These are phyloP conservation scores for Nomada hirtipes DNA, from an alignment of 2,888 invertebrate genomes.

Conservation along the genomic window DNA sequence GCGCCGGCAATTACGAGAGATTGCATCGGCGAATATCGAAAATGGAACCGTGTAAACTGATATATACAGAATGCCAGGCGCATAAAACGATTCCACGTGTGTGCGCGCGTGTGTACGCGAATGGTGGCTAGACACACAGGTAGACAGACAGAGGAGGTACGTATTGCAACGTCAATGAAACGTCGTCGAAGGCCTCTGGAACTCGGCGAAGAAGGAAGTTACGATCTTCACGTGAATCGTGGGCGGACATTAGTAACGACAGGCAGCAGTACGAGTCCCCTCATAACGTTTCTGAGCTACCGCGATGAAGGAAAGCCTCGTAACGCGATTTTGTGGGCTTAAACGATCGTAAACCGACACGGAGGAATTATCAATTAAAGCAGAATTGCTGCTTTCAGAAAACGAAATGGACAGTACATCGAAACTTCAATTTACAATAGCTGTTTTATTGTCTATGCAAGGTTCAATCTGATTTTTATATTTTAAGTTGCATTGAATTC, in stretches of 20 bases:
- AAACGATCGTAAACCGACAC: slow-evolving; percentile 31
- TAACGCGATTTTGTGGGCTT: slow-evolving; percentile 23
- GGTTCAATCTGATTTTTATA: too few species aligned
- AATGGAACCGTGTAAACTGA: slow-evolving; percentile 2
- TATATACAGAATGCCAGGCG: background rate
- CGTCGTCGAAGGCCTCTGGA: slow-evolving; percentile 51
- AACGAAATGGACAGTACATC: background rate
- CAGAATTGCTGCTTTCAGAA: background rate
- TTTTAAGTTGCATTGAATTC: too few species aligned
- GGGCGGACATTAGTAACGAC: slow-evolving; percentile 67
- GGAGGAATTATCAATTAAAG: slow-evolving; percentile 38
- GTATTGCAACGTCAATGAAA: slow-evolving; percentile 53
- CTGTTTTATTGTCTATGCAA: too few species aligned
- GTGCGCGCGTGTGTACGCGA: slow-evolving; percentile 8
- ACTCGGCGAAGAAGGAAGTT: slow-evolving; percentile 56
- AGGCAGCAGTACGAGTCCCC: slow-evolving; percentile 34
- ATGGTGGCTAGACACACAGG: slow-evolving; percentile 22
- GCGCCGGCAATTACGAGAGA: slow-evolving; percentile 37
- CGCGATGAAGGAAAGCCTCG: slow-evolving; percentile 30
- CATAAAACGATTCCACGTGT: slow-evolving; percentile 2
- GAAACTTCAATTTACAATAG: background rate
- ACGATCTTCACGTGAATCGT: slow-evolving; percentile 51
- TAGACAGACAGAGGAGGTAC: too few species aligned
- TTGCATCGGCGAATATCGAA: slow-evolving; percentile 25
- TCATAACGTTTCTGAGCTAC: slow-evolving; percentile 41